These are phyloP conservation scores for Tragulus kanchil DNA, from an alignment of 2,113 vertebrate genomes.

Conservation along the genomic window DNA sequence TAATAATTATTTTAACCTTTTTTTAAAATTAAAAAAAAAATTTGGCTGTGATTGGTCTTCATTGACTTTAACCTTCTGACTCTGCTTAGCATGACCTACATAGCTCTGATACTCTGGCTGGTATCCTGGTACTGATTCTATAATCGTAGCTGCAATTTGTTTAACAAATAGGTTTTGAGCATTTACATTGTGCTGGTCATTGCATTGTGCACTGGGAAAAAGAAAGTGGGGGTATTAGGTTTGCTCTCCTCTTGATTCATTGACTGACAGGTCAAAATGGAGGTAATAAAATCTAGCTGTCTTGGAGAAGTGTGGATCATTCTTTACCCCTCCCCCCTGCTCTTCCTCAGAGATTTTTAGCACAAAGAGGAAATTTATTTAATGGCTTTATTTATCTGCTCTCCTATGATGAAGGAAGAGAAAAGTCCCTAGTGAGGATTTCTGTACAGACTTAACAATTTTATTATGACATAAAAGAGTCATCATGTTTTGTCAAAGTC, in stretches of 20 bases:
- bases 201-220: background rate
- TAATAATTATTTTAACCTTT: background rate
- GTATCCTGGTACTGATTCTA: background rate
- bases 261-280: background rate
- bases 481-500: constrained; percentile 55
- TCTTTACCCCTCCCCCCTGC: background rate
- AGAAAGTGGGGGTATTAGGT: background rate
- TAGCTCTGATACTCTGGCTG: background rate
- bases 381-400: background rate
- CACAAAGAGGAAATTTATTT: constrained; percentile 1
- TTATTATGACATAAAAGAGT: constrained; percentile 40
- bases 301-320: background rate
- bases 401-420: constrained; percentile 10
- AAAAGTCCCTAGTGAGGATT: constrained; percentile 56
- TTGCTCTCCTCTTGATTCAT: background rate
- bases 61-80: background rate
- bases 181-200: background rate
- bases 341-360: background rate
- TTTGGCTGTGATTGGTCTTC: background rate
- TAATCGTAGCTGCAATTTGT: background rate
- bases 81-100: background rate
- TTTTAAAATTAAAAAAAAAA: background rate
- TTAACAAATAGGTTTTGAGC: background rate
- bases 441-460: constrained; percentile 66
- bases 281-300: background rate